Conservation (phyloP, 2,113 vertebrate genomes). For the Anguilla rostrata region DNA sequence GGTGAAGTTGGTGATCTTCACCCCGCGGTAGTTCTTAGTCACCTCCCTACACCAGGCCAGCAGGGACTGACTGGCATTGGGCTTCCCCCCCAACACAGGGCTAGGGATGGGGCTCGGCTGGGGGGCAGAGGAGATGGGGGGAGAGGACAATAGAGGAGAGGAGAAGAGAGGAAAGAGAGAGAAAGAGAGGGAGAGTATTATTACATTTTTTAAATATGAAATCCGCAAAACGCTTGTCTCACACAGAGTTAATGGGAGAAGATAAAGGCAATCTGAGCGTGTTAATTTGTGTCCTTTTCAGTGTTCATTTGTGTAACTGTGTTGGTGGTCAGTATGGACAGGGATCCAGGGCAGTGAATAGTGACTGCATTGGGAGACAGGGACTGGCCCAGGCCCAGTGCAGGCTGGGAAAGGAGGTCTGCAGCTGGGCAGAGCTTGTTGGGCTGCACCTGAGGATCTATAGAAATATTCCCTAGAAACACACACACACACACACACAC, state of each 20-base stretch:
- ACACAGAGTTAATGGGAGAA: neutral
- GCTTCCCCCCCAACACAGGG: slow-evolving; percentile 87
- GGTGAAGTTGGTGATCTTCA: slow-evolving; percentile 99
- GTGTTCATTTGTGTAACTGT: too few species aligned
- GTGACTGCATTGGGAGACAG: too few species aligned
- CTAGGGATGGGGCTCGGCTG: slow-evolving; percentile 93
- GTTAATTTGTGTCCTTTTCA: too few species aligned
- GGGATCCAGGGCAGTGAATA: too few species aligned
- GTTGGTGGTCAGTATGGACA: too few species aligned
- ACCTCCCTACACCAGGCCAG: slow-evolving; percentile 96
- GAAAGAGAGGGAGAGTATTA: neutral
- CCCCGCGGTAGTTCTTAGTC: slow-evolving; percentile 92
- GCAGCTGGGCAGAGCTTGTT: too few species aligned
- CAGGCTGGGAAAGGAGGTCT: too few species aligned
- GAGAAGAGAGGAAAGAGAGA: neutral
- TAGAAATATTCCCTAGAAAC: too few species aligned
- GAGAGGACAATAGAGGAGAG: neutral
- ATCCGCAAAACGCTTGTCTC: neutral
- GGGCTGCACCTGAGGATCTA: too few species aligned
- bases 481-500: too few species aligned
- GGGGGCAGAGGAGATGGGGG: neutral
- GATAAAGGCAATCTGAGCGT: neutral
- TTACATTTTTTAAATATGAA: neutral
- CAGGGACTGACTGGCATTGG: slow-evolving; percentile 93
- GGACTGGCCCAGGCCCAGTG: too few species aligned